Conservation (phyloP, 2,888 invertebrate species). For the Philereme transversata region DNA sequence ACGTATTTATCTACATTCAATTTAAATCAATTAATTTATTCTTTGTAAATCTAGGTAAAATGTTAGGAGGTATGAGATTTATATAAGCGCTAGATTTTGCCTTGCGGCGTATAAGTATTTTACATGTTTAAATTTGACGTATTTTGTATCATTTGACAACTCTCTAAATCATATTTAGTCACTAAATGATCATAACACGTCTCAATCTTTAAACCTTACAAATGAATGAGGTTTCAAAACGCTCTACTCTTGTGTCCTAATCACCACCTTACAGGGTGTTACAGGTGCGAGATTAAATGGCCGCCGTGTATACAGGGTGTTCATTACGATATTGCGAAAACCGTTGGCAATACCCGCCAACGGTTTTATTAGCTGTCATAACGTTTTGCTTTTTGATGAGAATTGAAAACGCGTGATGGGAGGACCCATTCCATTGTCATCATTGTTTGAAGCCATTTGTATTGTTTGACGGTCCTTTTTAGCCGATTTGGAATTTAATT, state of each 20-base stretch:
- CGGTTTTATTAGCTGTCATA: slow-evolving; percentile 80
- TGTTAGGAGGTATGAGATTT: too few species aligned
- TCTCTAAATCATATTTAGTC: too few species aligned
- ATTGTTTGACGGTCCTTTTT: slow-evolving; percentile 30
- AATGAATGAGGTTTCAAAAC: slow-evolving; percentile 21
- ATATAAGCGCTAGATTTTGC: too few species aligned
- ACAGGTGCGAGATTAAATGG: slow-evolving; percentile 84
- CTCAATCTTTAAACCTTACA: too few species aligned
- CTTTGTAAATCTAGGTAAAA: too few species aligned
- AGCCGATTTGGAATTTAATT: slow-evolving; percentile 23
- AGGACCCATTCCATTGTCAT: slow-evolving; percentile 48
- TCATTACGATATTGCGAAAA: slow-evolving; percentile 80
- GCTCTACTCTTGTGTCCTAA: slow-evolving; percentile 38
- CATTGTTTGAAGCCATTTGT: slow-evolving; percentile 59
- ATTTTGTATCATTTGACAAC: too few species aligned
- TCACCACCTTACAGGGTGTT: slow-evolving; percentile 63
- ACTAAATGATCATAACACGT: too few species aligned
- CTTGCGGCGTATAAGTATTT: too few species aligned
- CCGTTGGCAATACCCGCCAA: slow-evolving; percentile 70
- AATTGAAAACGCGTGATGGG: slow-evolving; percentile 76
- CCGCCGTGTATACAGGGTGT: slow-evolving; percentile 79
- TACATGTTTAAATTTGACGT: too few species aligned
- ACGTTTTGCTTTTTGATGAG: slow-evolving; percentile 80
- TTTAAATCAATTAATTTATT: too few species aligned
- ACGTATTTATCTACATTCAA: too few species aligned